Evolutionary conservation across 23 tunicate species (phyloP).

Genomic region (Ciona savignyi): DNA sequence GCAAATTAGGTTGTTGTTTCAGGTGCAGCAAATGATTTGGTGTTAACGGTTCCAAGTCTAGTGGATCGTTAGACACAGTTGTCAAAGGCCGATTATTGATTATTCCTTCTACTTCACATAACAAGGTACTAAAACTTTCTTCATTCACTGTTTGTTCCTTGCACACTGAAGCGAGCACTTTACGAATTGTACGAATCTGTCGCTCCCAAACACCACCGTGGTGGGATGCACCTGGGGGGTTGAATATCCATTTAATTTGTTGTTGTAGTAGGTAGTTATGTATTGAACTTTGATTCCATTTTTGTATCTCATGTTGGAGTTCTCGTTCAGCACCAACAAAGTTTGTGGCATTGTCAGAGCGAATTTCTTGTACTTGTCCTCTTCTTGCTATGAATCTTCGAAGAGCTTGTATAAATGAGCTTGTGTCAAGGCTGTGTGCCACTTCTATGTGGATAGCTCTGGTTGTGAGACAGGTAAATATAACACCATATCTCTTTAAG

Average conservation of each 20-base stretch:
- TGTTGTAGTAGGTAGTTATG: constrained; percentile 11
- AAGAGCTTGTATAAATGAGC: too few relatives aligned
- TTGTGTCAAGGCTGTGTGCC: constrained; percentile 17
- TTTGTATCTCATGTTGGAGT: constrained; percentile 9
- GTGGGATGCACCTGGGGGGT: constrained; percentile 21
- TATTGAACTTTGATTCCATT: constrained; percentile 25
- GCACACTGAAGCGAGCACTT: constrained; percentile 22
- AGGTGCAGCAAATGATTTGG: constrained; percentile 25
- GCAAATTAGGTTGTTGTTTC: constrained; percentile 7
- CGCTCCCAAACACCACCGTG: constrained; percentile 38
- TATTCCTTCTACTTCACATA: constrained; percentile 21
- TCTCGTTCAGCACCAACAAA: constrained; percentile 22
- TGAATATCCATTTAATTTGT: constrained; percentile 21
- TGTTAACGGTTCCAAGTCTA: constrained; percentile 9
- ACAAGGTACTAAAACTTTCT: constrained; percentile 16
- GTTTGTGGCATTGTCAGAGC: too few relatives aligned
- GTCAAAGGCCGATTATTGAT: constrained; percentile 22
- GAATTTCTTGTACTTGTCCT: constrained; percentile 27
- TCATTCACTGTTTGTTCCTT: constrained; percentile 9
- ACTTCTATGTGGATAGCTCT: constrained; percentile 39
- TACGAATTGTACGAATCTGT: constrained; percentile 29
- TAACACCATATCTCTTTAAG: constrained; percentile 25
- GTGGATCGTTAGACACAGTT: constrained; percentile 13
- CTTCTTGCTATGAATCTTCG: too few relatives aligned
- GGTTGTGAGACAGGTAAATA: constrained; percentile 19